Base-by-base conservation (phyloP, 2,113 vertebrate species). In the Cathartes aura region DNA sequence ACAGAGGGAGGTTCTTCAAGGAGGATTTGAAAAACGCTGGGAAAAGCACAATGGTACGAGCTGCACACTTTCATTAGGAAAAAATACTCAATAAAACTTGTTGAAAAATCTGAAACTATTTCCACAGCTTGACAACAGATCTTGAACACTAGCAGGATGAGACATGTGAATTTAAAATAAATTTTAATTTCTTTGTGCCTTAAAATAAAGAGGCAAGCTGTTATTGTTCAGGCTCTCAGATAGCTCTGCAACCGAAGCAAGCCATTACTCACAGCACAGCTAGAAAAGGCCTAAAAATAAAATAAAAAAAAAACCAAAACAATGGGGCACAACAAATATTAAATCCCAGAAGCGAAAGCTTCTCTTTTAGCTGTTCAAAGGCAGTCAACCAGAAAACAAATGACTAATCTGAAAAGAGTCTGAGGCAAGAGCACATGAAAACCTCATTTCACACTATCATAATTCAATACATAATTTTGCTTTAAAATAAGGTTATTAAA, bases 61-160 rank as follows among this genome's bases (percentile, higher is more conserved):
- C 45, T 29, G 15, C 19, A 27, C 5, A 2, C 34, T 14, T 23
- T 4, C 6, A 34, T 15, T 2, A 43, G 36, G 20, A 14, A 14
- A 59, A 84, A 22, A 19, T 0, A 16, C 21, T 6, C 26, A 11
- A 2, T 29, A 7, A 40, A 68, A n/a, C 3, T 0, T 29, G 19
- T 0, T n/a, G 11, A 18, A 55, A 75, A 76, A 45, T 3, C 22
- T 53, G 40, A 9, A 64, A 11, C 21, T 3, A 16, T 6, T 38
- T 3, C 78, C n/a, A 43, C 13, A 7, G 38, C 40, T 23, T 21
- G 48, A 1, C 5, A 82, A 53, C 18, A 58, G 16, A 19, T 9
- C 43, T 75, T 5, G 6, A 82, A 56, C 11, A 2, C 15, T 0
- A 23, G 8, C 42, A 73, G 18, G 27, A 17, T 4, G 16, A 32